These are phyloP conservation scores for Seira musarum DNA, from an alignment of 2,888 invertebrate species.

Conservation along the genomic window DNA sequence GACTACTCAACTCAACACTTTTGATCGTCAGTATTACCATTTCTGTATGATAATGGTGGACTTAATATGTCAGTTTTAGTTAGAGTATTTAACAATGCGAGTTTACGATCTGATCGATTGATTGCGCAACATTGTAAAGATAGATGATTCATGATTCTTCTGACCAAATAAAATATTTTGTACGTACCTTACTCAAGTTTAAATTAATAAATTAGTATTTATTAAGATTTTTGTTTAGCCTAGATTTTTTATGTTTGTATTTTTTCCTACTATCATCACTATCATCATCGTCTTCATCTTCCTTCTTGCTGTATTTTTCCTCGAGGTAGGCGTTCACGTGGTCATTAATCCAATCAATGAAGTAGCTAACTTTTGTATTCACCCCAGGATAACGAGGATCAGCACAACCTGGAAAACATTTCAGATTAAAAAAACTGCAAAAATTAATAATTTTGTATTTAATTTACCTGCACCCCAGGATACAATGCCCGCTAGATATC, in stretches of 20 bases:
- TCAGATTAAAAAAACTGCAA: not conserved
- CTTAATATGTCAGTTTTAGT: too few species aligned
- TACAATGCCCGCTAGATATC: constrained; percentile 41
- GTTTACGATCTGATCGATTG: too few species aligned
- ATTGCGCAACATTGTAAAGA: too few species aligned
- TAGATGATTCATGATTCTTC: too few species aligned
- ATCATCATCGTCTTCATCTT: not conserved
- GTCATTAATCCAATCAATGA: constrained; percentile 36
- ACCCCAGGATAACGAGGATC: constrained; percentile 35
- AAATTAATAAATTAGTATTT: too few species aligned
- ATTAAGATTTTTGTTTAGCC: not conserved
- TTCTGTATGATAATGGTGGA: too few species aligned
- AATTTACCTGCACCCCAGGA: constrained; percentile 35
- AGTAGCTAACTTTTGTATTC: constrained; percentile 25
- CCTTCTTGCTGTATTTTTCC: not conserved
- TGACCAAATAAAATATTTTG: too few species aligned
- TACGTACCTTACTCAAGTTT: too few species aligned
- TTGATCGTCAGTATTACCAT: too few species aligned
- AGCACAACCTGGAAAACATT: constrained; percentile 26
- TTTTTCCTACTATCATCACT: too few species aligned
- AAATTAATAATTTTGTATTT: not conserved
- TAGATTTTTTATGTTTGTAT: not conserved
- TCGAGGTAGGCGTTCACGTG: not conserved
- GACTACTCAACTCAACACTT: too few species aligned
- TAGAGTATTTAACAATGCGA: too few species aligned